phyloP scores from a whole-genome alignment of 1,140 invertebrate species.

The Bemisia tabaci region DNA sequence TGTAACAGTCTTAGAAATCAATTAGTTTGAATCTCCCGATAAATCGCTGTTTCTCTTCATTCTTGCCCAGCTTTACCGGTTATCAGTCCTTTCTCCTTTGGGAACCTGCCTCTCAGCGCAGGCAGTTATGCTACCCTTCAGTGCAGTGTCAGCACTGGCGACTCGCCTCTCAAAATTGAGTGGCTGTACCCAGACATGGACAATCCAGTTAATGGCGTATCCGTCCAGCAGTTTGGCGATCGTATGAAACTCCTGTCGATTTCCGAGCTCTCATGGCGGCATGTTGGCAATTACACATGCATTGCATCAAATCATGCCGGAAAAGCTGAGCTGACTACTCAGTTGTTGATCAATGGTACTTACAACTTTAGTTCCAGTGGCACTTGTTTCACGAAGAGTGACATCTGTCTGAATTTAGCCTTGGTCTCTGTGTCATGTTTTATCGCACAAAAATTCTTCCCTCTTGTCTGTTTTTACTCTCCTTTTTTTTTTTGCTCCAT shows the following conservation, averaged over 20 bases:
- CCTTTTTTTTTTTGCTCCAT: too few species aligned
- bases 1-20: too few species aligned
- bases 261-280: slow-evolving; percentile 19
- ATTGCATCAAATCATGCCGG: slow-evolving; percentile 32
- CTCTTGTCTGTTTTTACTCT: too few species aligned
- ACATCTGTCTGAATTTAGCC: too few species aligned
- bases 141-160: slow-evolving; percentile 58
- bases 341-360: slow-evolving; percentile 23
- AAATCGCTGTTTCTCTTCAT: neutral
- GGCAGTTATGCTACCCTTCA: slow-evolving; percentile 34
- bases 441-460: too few species aligned
- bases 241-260: slow-evolving; percentile 19
- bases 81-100: slow-evolving; percentile 46
- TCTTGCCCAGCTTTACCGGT: slow-evolving; percentile 39
- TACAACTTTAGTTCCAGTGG: too few species aligned
- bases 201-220: slow-evolving; percentile 9
- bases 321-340: slow-evolving; percentile 18
- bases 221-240: slow-evolving; percentile 4
- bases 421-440: too few species aligned
- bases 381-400: too few species aligned
- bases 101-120: slow-evolving; percentile 42
- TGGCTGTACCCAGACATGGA: slow-evolving; percentile 36
- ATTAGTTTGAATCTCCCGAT: too few species aligned
- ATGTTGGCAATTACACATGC: slow-evolving; percentile 38
- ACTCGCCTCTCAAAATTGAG: slow-evolving; percentile 52